Evolutionary conservation across 2,797 vertebrate genomes (phyloP), one percentile per base, ranked within the genome.

Genomic region (Liparis tanakae): DNA sequence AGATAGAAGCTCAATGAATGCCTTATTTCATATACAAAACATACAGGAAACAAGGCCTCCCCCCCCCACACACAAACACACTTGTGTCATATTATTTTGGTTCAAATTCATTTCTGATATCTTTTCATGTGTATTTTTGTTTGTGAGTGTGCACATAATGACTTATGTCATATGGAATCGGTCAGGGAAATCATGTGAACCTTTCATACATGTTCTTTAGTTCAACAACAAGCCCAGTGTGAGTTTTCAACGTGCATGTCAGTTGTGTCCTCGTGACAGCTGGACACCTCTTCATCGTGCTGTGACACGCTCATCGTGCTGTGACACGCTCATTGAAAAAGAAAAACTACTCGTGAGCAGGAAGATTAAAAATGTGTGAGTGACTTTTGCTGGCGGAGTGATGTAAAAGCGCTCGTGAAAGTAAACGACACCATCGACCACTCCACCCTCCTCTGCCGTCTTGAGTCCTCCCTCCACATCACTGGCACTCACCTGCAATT

Each of bases 1-100:
- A 78, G 80, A 72, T 80, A 79, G 75, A 76, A 78, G 82, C 83
- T 89, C 85, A 82, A 85, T 88, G 82, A 87, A 85, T 85, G 74
- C 72, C 76, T 75, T 10, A 34, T 85, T 89, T 80, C 82, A 78
- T 83, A 73, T 83, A 65, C 76, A 30, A 30, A 30, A 30, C 25
- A 30, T 30, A n/a, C n/a, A n/a, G n/a, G 25, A 30, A 2, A 30
- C 25, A 30, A n/a, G n/a, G n/a, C n/a, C n/a, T n/a, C n/a, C n/a
- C n/a, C n/a, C 25, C 2, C 25, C 66, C 62, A 71, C 20, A 64
- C 22, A 55, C 68, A 65, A 17, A 54, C 57, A 63, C 51, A 55
- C 14, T 30, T 59, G 44, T 57, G 70, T 80, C 72, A 76, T 67
- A 61, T 74, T 75, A 55, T 75, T 48, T 46, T 61, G 22, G n/a